Base-by-base conservation (phyloP, 2,113 vertebrate genomes). In the Acanthisitta chloris region DNA sequence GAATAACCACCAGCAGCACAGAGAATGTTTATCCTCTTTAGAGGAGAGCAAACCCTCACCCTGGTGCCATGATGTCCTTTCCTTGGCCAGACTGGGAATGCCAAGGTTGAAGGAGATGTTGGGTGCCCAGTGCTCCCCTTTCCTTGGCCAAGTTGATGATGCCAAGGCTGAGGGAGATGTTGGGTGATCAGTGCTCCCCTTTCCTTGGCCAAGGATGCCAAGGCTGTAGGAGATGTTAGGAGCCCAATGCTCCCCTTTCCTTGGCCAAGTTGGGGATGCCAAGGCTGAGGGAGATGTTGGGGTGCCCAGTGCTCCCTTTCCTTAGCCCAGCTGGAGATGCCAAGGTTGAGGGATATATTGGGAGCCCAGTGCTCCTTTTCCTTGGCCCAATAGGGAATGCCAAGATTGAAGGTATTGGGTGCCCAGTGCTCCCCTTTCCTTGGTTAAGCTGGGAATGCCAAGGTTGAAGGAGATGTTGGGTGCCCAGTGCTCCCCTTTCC, bases 61-160 rank as follows among this genome's bases (percentile, higher is more conserved):
- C 15, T 1, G 1, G 4, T 5, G 14, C 64, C 10, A 1, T 0
- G 6, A 17, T 13, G 43, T 9, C 43, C 40, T 59, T 34, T 31
- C 19, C 55, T 62, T 51, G 61, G 42, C 67, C 42, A 25, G 14
- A n/a, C n/a, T n/a, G n/a, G n/a, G 29, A 36, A 54, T 24, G 8
- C 28, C 10, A 29, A 31, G 14, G 69, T 51, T 81, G 76, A 33
- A 48, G 66, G 20, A 46, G 59, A 34, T 28, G 38, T 33, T 19
- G 59, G 31, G 42, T 23, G 43, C 36, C 43, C 49, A 10, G n/a
- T n/a, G 18, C 18, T 17, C 72, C n/a, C 19, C 40, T 52, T 46
- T 7, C 13, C 65, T 76, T 18, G 48, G 34, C 66, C 57, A 14
- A 23, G 31, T 3, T 8, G 25, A 28, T 54, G 31, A 65, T 25